Base-by-base conservation (phyloP, 1,140 invertebrate genomes). In the Philaenus spumarius region DNA sequence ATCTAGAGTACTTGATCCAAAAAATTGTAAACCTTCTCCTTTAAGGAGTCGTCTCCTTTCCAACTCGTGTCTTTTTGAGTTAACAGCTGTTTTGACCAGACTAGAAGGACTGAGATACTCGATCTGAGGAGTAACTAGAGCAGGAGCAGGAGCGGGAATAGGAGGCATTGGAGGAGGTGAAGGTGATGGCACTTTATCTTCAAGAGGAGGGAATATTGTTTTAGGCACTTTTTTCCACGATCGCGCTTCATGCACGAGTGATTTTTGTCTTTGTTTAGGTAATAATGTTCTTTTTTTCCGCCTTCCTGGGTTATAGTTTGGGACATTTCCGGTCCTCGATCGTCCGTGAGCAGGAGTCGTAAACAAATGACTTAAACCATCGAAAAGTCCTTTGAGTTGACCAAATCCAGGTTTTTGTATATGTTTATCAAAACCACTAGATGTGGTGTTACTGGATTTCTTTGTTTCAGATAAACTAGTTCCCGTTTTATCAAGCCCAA, bases 301-400 rank as follows among this genome's bases (percentile, higher is more conserved):
- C 55, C 39, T 58, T 26, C 43, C 43, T 15, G 43, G 45, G 9
- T 58, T 58, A 14, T 40, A 39, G n/a, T 50, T 58, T 2, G 43
- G 55, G 15, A 15, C 17, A 17, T 53, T 53, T 22, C 50, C 50
- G 7, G 50, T 53, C 7, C 50, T 22, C 9, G 37, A 53, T 65
- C 84, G 65, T 73, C 82, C 72, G 54, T 80, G 80, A 45, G 77
- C 76, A 6, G 82, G 80, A 22, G 83, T 79, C 37, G 85, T 83
- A 68, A 89, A 93, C 63, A 91, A 83, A 70, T 92, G 89, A 58
- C 89, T 91, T 7, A 93, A 75, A 2, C 89, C 89, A 71, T 93
- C 89, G 73, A 87, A 91, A 1, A 93, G 73, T 19, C 87, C 84
- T 52, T 84, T 85, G 11, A 91, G 69, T 62, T 87, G 85, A 5